A percentile compares a stretch with the other conserved stretches of the same genome.
Conservation (phyloP, 23 tunicate genomes). For the Clavelina lepadiformis region DNA sequence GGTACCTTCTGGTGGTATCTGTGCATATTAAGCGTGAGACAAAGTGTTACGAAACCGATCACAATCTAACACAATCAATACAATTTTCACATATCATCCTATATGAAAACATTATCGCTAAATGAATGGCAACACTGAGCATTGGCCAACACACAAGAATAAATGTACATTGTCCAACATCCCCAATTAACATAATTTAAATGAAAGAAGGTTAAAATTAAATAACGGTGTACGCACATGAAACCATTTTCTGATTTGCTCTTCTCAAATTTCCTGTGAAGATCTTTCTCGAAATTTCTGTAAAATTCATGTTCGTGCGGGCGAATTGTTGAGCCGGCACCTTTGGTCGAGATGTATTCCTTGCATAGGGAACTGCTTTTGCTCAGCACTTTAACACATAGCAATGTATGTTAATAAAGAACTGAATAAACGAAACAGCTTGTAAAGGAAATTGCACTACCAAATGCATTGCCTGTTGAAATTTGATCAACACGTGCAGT, state of each 20-base stretch:
- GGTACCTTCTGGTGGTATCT: constrained; percentile 93
- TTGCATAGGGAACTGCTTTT: constrained; percentile 52
- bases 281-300: constrained; percentile 44
- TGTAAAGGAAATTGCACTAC: too few relatives aligned
- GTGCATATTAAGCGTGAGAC: too few relatives aligned
- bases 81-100: too few relatives aligned
- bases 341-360: constrained; percentile 72
- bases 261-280: constrained; percentile 70
- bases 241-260: constrained; percentile 86
- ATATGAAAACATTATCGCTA: too few relatives aligned
- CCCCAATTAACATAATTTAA: not conserved
- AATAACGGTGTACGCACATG: constrained; percentile 26
- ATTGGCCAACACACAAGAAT: not conserved
- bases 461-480: too few relatives aligned
- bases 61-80: too few relatives aligned
- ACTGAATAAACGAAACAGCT: too few relatives aligned
- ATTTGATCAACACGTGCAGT: too few relatives aligned
- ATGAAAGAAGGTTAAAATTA: not conserved
- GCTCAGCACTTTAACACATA: too few relatives aligned
- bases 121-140: too few relatives aligned
- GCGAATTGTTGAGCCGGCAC: constrained; percentile 88
- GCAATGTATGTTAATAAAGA: too few relatives aligned
- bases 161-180: not conserved
- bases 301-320: constrained; percentile 87
- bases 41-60: too few relatives aligned